Percentiles rank a stretch among this genome's conserved stretches.
Evolutionary conservation across 2,113 vertebrate species (phyloP).

Genomic region (Melospiza melodia): DNA sequence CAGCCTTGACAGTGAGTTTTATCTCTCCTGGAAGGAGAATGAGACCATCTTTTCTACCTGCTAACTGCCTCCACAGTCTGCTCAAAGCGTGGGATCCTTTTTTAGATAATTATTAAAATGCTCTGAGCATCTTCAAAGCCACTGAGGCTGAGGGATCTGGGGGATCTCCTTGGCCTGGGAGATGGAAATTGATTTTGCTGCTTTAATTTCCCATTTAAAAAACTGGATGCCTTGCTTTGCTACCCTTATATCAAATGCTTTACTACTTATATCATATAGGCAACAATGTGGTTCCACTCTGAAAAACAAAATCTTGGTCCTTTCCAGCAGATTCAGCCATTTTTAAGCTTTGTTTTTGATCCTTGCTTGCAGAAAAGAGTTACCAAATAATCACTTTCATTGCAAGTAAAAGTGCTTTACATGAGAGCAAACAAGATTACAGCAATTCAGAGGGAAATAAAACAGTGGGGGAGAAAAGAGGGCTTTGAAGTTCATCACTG

Average conservation of each 20-base stretch:
- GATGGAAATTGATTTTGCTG: neutral
- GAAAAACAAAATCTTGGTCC: neutral
- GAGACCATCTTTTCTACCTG: neutral
- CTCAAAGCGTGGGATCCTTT: neutral
- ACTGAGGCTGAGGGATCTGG: neutral
- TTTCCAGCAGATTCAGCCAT: neutral
- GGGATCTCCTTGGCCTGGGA: neutral
- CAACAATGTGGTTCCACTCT: neutral
- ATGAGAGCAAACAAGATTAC: conserved; percentile 23
- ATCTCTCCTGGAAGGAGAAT: neutral
- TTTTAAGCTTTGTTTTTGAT: neutral
- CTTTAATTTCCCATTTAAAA: neutral
- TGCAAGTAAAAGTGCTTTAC: conserved; percentile 9
- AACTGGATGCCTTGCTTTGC: neutral
- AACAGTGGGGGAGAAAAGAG: conserved; percentile 37
- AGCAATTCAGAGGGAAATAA: conserved; percentile 46
- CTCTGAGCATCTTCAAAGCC: neutral
- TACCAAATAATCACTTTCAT: neutral
- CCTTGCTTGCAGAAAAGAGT: neutral
- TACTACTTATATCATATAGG: neutral
- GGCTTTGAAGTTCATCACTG: conserved; percentile 60
- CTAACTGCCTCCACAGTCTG: neutral
- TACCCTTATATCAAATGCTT: too few relatives aligned
- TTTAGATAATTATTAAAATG: neutral
- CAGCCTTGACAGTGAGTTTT: neutral